Evolutionary conservation across 1,140 invertebrate species (phyloP), one percentile per base, ranked within the genome.

Genomic region (Lepidurus couesii): DNA sequence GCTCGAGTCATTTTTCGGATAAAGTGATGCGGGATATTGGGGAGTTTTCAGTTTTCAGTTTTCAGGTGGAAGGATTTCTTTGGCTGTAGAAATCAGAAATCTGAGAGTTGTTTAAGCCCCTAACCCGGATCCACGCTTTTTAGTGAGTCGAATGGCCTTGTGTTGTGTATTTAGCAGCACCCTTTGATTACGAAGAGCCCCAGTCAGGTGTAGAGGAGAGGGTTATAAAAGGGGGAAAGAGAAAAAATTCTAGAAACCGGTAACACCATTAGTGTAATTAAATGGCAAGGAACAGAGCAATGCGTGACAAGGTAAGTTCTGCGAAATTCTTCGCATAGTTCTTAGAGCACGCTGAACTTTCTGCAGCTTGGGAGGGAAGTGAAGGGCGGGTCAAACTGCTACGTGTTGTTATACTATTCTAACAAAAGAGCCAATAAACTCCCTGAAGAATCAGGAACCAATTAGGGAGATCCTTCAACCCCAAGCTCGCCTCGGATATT

Each of bases 251-350:
- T 16, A 47, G 45, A 47, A 11, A 16, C 6, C 4, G 45, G 16
- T 65, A 65, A 65, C 21, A 65, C 53, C 53, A 65, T 65, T 65
- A 65, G 16, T n/a, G 53, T 11, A n/a, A n/a, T 65, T 65, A 65
- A 21, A n/a, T 21, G 0, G 16, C 13, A 7, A 21, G 21, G 53
- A 65, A 65, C n/a, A 5, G n/a, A 65, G 53, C 13, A 13, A 65
- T 13, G 21, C 16, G 21, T n/a, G 53, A 65, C 53, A 65, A 65
- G 53, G 8, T 9, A 7, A 7, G n/a, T n/a, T 34, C 34, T 21
- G 53, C 21, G 53, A 65, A 65, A 65, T 65, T 65, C 53, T 65
- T 65, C 7, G 53, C 53, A 21, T 65, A 65, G 53, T 16, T 65
- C 8, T 21, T 10, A n/a, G 53, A 65, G 53, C 21, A 65, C n/a